These are phyloP conservation scores for Drosophila lutescens DNA, from an alignment of 2,888 invertebrate genomes.

Conservation along the genomic window DNA sequence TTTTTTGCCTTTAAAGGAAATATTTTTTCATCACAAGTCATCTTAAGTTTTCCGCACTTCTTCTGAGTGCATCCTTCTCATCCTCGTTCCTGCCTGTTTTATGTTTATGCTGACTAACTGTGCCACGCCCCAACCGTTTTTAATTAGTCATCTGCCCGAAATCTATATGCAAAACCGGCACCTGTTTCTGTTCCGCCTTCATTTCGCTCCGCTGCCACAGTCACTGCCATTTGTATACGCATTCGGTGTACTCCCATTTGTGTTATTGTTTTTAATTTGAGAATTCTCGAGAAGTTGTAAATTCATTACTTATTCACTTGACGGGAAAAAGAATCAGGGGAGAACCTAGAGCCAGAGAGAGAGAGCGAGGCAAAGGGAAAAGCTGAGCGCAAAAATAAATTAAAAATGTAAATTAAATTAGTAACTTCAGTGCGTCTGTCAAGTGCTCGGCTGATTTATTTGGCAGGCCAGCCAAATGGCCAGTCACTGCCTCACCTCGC, in stretches of 20 bases:
- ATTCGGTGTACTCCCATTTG: conserved; percentile 54
- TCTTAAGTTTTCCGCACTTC: neutral
- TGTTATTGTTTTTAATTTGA: conserved; percentile 82
- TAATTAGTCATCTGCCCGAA: conserved; percentile 74
- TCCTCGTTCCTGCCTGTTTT: conserved; percentile 29
- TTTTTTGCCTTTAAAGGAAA: too few species aligned
- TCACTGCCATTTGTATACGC: conserved; percentile 27
- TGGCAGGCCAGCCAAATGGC: conserved; percentile 51
- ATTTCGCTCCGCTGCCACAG: conserved; percentile 25
- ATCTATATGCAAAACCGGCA: conserved; percentile 58
- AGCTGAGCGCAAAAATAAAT: conserved; percentile 69
- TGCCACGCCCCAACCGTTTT: conserved; percentile 73
- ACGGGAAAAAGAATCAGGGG: conserved; percentile 58
- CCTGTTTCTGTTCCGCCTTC: conserved; percentile 52
- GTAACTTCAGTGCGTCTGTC: conserved; percentile 79
- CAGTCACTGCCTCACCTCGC: conserved; percentile 17
- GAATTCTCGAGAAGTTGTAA: conserved; percentile 81
- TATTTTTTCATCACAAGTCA: too few species aligned
- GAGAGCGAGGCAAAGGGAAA: conserved; percentile 13
- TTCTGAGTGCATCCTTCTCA: neutral
- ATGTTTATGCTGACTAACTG: conserved; percentile 65
- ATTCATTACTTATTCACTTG: conserved; percentile 82
- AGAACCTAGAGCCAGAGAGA: conserved; percentile 13
- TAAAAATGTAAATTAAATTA: conserved; percentile 83
- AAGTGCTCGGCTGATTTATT: conserved; percentile 79